Evolutionary conservation across 2,797 vertebrate genomes (phyloP).

Genomic region (Sebastes goodei): DNA sequence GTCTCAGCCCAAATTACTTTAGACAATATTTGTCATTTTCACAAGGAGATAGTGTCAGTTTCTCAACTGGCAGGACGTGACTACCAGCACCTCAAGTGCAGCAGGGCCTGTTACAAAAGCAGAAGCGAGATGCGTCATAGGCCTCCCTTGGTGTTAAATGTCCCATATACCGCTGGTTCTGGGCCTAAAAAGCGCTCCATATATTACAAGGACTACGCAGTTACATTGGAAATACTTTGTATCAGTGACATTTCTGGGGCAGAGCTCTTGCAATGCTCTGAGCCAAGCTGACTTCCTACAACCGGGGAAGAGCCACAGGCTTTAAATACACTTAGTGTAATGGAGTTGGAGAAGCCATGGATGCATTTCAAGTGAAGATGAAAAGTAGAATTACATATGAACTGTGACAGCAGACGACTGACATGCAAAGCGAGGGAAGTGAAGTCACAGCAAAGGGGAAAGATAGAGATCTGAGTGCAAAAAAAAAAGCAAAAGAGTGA

Average conservation of each 20-base stretch:
- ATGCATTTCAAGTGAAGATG: conserved; percentile 33
- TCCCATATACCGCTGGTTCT: conserved; percentile 58
- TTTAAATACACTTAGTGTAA: conserved; percentile 53
- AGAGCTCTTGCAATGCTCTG: conserved; percentile 41
- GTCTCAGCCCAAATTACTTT: not conserved
- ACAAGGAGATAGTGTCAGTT: conserved; percentile 10
- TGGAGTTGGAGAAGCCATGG: conserved; percentile 15
- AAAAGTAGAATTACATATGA: conserved; percentile 33
- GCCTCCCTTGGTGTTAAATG: conserved; percentile 60
- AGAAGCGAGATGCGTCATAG: conserved; percentile 28
- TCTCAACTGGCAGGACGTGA: conserved; percentile 15
- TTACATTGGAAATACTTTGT: conserved; percentile 51
- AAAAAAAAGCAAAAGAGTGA: conserved; percentile 6
- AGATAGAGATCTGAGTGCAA: conserved; percentile 21
- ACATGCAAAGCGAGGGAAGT: not conserved
- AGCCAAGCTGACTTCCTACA: conserved; percentile 50
- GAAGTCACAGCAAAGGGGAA: conserved; percentile 1
- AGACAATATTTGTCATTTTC: conserved; percentile 17
- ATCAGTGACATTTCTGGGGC: conserved; percentile 75
- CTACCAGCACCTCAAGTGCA: conserved; percentile 28
- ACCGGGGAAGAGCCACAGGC: conserved; percentile 30
- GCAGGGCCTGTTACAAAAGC: conserved; percentile 19
- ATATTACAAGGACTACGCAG: conserved; percentile 29
- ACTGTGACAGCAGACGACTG: conserved; percentile 40
- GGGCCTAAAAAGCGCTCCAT: conserved; percentile 36